A percentile compares a stretch with the other conserved stretches of the same genome.
These are phyloP conservation scores for Emydoidea blandingii DNA, from an alignment of 2,797 vertebrate genomes.

Conservation along the genomic window DNA sequence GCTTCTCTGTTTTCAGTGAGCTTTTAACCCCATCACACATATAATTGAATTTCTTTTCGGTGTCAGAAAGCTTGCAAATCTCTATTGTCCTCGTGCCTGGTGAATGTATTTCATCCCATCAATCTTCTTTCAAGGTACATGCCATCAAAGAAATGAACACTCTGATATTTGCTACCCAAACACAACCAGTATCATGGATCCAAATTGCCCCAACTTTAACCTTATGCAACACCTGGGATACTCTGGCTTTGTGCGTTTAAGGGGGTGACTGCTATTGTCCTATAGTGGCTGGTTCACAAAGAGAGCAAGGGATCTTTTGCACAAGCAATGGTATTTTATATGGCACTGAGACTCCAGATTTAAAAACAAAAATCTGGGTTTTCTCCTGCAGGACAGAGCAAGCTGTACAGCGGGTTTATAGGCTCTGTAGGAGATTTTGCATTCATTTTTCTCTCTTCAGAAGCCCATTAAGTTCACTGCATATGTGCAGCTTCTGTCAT, in stretches of 20 bases:
- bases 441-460: not conserved
- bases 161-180: rapidly evolving
- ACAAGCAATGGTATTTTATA: not conserved
- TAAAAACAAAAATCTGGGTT: not conserved
- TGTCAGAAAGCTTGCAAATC: rapidly evolving
- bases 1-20: not conserved
- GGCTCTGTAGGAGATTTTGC: not conserved
- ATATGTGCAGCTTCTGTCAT: no score
- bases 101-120: rapidly evolving
- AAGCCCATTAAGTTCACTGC: rapidly evolving
- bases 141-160: rapidly evolving
- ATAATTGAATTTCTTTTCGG: rapidly evolving
- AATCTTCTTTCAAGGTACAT: rapidly evolving
- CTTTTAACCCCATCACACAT: not conserved
- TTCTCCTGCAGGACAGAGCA: not conserved
- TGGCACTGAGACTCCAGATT: not conserved
- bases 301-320: not conserved
- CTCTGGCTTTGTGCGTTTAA: not conserved
- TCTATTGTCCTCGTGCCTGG: rapidly evolving
- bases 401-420: not conserved
- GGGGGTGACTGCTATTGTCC: not conserved
- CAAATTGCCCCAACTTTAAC: rapidly evolving
- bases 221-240: not conserved
- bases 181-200: rapidly evolving
- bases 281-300: not conserved